Evolutionary conservation across 1,140 invertebrate species (phyloP), one percentile per base, ranked within the genome.

Genomic region (Paracyclopina nana): DNA sequence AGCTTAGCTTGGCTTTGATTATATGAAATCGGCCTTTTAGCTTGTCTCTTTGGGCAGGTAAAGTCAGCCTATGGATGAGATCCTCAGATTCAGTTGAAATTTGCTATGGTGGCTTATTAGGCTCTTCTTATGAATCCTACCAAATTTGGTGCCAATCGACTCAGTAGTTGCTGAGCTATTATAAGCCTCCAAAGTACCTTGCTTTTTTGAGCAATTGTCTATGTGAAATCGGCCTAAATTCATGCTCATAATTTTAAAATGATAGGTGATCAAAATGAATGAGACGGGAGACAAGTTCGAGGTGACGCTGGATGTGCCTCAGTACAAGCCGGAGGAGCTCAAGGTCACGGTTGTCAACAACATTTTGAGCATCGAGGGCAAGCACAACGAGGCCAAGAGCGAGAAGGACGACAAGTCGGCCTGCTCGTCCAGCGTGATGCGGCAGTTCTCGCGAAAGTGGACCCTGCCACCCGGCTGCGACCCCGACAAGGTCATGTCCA

Each of bases 401-500:
- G 50, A 54, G 24, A 34, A 34, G 12, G 22, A 31, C 22, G 25
- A 26, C 4, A 27, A 40, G 9, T n/a, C n/a, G n/a, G n/a, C n/a
- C n/a, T n/a, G n/a, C n/a, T 20, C 38, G 41, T 18, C 52, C 4
- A 28, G 16, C 3, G 45, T 48, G 11, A 48, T 27, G 27, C 38
- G 44, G 27, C 27, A 54, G 50, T 54, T 54, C 44, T 41, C 52
- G 14, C 9, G 53, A n/a, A 54, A 54, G 22, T 54, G 42, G 46
- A 54, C 16, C 18, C 50, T 54, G 9, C 53, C 53, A 6, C 16
- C 16, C 11, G 51, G 34, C 11, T 38, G 30, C 16, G 43, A 48
- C 12, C 14, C 45, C n/a, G 45, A 48, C 12, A 14, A 22, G 4
- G 45, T 48, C 6, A 22, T 48, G 16, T 48, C 45, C 12, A 48